Conservation (phyloP, 1,140 invertebrate species). For the Cryptotermes secundus region DNA sequence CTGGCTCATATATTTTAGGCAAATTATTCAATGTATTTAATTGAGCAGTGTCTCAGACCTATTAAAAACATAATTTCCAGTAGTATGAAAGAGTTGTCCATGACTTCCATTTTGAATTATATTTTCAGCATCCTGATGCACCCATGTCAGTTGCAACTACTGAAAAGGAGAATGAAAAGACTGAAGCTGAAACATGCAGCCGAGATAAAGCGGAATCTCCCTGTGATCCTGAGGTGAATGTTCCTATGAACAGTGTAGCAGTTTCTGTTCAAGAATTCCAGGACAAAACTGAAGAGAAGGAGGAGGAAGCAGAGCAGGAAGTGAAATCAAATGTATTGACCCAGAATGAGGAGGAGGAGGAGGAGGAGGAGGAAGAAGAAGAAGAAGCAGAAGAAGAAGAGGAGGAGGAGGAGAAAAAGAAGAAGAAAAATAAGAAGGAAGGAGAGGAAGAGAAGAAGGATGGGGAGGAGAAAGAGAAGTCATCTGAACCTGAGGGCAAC, state of each 20-base stretch:
- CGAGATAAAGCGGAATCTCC: constrained; percentile 24
- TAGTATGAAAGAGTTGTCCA: no score
- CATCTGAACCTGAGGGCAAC: not conserved
- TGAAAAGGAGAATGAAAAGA: constrained; percentile 41
- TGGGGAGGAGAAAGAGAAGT: constrained; percentile 17
- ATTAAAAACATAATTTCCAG: no score
- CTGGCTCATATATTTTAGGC: no score
- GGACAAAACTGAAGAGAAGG: constrained; percentile 44
- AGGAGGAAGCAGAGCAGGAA: constrained; percentile 23
- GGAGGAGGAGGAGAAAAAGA: constrained; percentile 41
- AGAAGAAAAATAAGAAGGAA: constrained; percentile 38
- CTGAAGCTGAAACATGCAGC: constrained; percentile 44
- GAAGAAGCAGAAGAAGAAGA: no score
- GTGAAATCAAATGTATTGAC: constrained; percentile 42
- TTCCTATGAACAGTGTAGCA: constrained; percentile 47
- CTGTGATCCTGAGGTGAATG: constrained; percentile 9
- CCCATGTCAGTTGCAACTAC: constrained; percentile 22
- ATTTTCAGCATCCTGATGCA: not conserved
- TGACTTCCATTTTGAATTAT: no score
- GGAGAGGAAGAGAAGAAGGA: constrained; percentile 28
- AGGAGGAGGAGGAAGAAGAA: no score
- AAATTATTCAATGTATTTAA: no score
- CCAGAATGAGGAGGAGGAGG: constrained; percentile 44
- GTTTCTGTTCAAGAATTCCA: constrained; percentile 50
- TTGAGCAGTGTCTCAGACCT: no score